Evolutionary conservation across 2,797 vertebrate genomes (phyloP), one percentile per base, ranked within the genome.

Genomic region (Sebastes jordani): DNA sequence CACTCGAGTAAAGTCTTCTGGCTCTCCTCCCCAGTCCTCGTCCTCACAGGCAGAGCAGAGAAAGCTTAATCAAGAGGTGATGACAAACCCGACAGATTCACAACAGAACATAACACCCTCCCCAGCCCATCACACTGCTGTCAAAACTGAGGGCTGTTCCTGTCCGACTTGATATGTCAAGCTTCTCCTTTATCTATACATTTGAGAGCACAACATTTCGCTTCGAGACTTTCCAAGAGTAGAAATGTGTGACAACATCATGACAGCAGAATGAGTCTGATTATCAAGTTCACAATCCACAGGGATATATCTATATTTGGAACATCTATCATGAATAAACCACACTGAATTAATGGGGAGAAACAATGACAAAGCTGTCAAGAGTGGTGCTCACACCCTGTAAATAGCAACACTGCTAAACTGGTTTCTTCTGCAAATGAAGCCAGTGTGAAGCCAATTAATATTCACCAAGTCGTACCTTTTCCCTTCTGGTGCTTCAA

Each of bases 51-150:
- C 82, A 64, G 76, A 81, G 89, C 83, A 71, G 81, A 84, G 80
- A 88, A 58, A 79, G 86, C 79, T 66, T 90, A 66, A 92, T 88
- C 91, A 80, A 66, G 86, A 91, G 90, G 89, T 82, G 93, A 91
- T 88, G 93, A 92, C 90, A 91, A 82, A 30, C 34, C 62, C 6
- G 85, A 76, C 86, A 86, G 72, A 68, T 83, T 86, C 80, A 64
- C 80, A 88, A 78, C 86, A 71, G 63, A 83, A 65, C 74, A 85
- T 79, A 83, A 91, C 91, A 91, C 89, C 81, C 83, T 79, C 75
- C 61, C 71, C 7, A 55, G 72, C 46, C 38, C 58, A 42, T 80
- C 71, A 55, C 55, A 18, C 68, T 42, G 72, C 90, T 88, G 88
- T 90, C 88, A 89, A 76, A 88, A 78, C 78, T 13, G 25, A 75